Percentiles rank a stretch among this genome's conserved stretches.
Evolutionary conservation across 1,140 invertebrate genomes (phyloP).

Genomic region (Oscheius sp.): DNA sequence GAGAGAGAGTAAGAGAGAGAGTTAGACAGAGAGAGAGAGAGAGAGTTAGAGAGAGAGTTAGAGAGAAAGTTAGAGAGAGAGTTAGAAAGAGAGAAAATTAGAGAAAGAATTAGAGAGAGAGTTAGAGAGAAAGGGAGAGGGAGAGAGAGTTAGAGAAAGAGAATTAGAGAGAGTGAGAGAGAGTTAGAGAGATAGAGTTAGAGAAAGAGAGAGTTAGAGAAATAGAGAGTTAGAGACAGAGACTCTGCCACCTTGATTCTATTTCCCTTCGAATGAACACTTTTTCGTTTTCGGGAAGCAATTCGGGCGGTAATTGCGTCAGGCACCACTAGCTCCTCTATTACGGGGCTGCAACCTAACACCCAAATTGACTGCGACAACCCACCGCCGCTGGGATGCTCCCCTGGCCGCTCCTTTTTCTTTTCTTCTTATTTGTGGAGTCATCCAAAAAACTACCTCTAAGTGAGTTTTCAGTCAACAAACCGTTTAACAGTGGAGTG

Average conservation of each 20-base stretch:
- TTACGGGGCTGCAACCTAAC: not conserved
- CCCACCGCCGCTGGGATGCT: not conserved
- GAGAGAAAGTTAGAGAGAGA: no score
- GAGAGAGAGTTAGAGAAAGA: no score
- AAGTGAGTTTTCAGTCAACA: not conserved
- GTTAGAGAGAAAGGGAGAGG: no score
- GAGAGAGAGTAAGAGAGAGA: no score
- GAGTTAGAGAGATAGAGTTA: not conserved
- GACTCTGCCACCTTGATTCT: not conserved
- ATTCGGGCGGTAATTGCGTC: not conserved
- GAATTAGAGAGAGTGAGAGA: not conserved
- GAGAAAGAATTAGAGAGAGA: no score
- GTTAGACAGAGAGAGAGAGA: no score
- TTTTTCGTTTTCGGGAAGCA: no score
- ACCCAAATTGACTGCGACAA: constrained; percentile 11
- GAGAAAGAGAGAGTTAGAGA: not conserved
- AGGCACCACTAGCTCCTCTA: not conserved
- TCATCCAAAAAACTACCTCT: not conserved
- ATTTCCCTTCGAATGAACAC: not conserved
- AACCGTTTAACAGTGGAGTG: not conserved
- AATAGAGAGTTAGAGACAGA: not conserved
- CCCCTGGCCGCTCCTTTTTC: not conserved
- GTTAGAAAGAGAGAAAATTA: no score
- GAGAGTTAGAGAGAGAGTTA: no score
- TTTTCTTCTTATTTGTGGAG: not conserved